Conservation (phyloP, 2,888 invertebrate genomes). For the Myopa tessellatipennis region DNA sequence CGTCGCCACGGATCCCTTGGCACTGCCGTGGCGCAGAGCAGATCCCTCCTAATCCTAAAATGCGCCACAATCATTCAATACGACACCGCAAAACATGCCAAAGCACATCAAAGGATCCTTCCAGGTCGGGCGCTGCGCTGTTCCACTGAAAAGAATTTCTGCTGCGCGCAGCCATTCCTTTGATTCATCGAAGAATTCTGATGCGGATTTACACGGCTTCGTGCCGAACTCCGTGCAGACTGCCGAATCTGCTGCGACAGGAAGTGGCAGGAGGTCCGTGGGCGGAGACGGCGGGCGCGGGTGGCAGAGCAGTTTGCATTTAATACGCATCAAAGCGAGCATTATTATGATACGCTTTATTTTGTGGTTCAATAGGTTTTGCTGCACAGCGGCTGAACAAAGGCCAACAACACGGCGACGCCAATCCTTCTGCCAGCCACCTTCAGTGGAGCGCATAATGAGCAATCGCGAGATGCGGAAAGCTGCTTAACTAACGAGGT, state of each 20-base stretch:
- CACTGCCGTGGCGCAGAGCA: not conserved
- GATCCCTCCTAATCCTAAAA: slow-evolving; percentile 24
- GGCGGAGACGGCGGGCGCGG: slow-evolving; percentile 42
- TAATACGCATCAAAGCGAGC: slow-evolving; percentile 65
- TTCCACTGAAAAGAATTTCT: slow-evolving; percentile 43
- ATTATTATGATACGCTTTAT: slow-evolving; percentile 66
- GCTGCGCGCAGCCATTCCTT: slow-evolving; percentile 48
- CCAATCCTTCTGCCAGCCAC: slow-evolving; percentile 13
- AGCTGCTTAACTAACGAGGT: slow-evolving; percentile 21
- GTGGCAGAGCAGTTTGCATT: slow-evolving; percentile 45
- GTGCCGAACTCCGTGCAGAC: not conserved
- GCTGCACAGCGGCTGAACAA: not conserved
- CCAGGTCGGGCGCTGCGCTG: not conserved
- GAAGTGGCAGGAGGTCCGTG: not conserved
- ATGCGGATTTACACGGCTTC: slow-evolving; percentile 38
- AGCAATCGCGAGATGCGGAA: slow-evolving; percentile 35
- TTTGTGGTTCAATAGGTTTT: slow-evolving; percentile 63
- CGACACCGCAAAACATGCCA: slow-evolving; percentile 22
- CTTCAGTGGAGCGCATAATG: slow-evolving; percentile 34
- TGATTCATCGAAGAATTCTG: slow-evolving; percentile 30
- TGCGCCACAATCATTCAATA: slow-evolving; percentile 32
- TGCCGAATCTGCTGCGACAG: slow-evolving; percentile 14
- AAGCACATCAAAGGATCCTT: slow-evolving; percentile 35
- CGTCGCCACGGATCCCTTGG: not conserved
- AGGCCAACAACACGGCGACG: not conserved